Evolutionary conservation across 2,888 invertebrate species (phyloP).

Genomic region (Ochropacha duplaris): DNA sequence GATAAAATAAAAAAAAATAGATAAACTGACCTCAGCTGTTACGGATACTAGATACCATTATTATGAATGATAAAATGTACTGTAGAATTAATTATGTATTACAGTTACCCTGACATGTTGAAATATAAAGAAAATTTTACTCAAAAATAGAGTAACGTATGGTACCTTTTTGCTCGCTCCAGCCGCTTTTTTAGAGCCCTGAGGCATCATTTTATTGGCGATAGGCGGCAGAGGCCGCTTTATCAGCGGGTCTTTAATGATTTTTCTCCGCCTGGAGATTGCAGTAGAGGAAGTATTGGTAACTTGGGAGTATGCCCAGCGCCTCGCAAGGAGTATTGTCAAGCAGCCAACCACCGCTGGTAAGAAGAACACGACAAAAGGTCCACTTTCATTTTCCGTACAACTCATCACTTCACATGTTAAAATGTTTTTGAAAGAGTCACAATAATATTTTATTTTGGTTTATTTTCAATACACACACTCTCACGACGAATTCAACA

Average conservation of each 20-base stretch:
- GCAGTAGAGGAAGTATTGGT: constrained; percentile 72
- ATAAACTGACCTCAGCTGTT: too few species aligned
- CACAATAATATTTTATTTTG: constrained; percentile 64
- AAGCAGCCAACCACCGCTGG: constrained; percentile 79
- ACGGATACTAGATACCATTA: too few species aligned
- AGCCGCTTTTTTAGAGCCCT: constrained; percentile 66
- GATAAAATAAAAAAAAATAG: too few species aligned
- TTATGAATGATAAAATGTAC: too few species aligned
- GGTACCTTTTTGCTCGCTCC: constrained; percentile 67
- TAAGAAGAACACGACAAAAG: constrained; percentile 82
- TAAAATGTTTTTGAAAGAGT: constrained; percentile 63
- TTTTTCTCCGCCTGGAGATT: constrained; percentile 77
- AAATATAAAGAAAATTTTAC: not conserved
- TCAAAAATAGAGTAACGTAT: not conserved
- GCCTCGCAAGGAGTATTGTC: constrained; percentile 77
- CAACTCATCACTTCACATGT: constrained; percentile 83
- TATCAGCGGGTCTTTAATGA: constrained; percentile 75
- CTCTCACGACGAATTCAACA: constrained; percentile 8
- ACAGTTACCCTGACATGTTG: too few species aligned
- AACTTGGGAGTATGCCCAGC: constrained; percentile 77
- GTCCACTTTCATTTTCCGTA: constrained; percentile 82
- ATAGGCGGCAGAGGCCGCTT: constrained; percentile 73
- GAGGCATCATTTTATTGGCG: constrained; percentile 72
- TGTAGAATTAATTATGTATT: too few species aligned
- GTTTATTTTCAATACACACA: constrained; percentile 22